Evolutionary conservation across 2,113 vertebrate genomes (phyloP).

Genomic region (Hypanus sabinus): DNA sequence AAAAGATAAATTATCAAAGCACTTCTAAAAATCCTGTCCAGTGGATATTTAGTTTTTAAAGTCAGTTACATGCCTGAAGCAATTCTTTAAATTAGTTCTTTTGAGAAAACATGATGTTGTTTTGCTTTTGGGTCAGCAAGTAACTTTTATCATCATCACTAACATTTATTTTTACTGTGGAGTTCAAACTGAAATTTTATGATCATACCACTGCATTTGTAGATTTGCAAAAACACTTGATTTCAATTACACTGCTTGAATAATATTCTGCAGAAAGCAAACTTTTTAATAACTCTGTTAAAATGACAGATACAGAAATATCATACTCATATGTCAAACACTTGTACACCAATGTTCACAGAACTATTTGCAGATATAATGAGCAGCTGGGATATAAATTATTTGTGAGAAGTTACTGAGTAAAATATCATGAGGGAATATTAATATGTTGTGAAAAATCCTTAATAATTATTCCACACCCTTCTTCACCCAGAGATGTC

Average conservation of each 20-base stretch:
- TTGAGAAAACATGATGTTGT: neutral
- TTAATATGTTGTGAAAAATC: neutral
- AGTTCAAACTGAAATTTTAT: neutral
- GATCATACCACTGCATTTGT: neutral
- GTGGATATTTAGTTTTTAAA: neutral
- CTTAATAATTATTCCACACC: neutral
- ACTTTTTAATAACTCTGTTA: neutral
- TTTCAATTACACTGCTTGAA: neutral
- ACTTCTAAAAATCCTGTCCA: neutral
- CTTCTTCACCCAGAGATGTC: neutral
- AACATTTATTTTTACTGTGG: neutral
- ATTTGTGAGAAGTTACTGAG: neutral
- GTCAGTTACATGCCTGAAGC: neutral
- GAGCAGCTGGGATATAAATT: neutral
- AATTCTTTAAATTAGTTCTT: neutral
- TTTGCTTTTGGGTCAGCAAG: neutral
- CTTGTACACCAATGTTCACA: neutral
- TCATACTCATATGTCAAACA: neutral
- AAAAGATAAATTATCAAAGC: neutral
- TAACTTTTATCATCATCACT: neutral
- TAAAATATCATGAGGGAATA: neutral
- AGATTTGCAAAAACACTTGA: neutral
- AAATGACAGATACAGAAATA: neutral
- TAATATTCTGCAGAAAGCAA: neutral
- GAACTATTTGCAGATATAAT: neutral